These are phyloP conservation scores for Cephus nigrinus DNA, from an alignment of 2,888 invertebrate genomes.

Conservation along the genomic window DNA sequence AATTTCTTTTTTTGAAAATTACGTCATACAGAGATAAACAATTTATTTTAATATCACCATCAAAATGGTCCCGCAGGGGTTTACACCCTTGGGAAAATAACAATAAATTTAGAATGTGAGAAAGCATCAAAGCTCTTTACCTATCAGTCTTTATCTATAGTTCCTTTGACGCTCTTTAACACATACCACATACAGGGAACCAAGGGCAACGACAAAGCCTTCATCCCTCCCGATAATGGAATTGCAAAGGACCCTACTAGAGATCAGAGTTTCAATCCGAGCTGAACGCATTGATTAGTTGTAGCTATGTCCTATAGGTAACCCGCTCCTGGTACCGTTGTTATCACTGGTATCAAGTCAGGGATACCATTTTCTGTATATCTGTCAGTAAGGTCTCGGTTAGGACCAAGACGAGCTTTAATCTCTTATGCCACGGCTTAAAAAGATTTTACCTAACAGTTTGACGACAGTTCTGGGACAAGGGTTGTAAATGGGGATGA, in stretches of 20 bases:
- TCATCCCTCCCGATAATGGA: background rate
- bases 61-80: background rate
- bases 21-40: background rate
- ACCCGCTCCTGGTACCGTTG: background rate
- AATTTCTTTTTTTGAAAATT: background rate
- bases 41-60: background rate
- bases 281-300: background rate
- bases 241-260: background rate
- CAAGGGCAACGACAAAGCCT: background rate
- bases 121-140: background rate
- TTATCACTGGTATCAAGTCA: background rate
- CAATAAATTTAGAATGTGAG: background rate
- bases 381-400: background rate
- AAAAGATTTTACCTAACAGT: background rate
- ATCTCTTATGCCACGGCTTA: background rate
- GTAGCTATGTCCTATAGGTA: background rate
- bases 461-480: slow-evolving; percentile 1
- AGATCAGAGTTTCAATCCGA: background rate
- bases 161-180: background rate
- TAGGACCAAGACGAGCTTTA: background rate
- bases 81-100: background rate
- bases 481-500: slow-evolving; percentile 4
- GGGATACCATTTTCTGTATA: background rate
- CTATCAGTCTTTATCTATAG: background rate
- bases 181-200: background rate